These are phyloP conservation scores for Calosoma granatense DNA, from an alignment of 1,140 invertebrate genomes.

Conservation along the genomic window DNA sequence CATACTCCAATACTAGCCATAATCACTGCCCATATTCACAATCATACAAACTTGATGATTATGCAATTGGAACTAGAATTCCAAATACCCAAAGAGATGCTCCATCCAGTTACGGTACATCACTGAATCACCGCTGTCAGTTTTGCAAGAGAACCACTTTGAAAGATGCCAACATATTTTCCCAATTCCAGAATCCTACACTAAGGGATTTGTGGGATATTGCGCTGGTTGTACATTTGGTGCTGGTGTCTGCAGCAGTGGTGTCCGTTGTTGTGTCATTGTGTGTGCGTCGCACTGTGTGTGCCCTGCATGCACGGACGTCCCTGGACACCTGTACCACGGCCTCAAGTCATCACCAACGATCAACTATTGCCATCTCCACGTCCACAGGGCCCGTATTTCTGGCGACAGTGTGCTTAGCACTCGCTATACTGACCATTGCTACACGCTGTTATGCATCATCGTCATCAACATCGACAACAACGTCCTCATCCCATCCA, in stretches of 20 bases:
- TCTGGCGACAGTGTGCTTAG: neutral
- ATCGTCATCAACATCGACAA: neutral
- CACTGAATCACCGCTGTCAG: no score
- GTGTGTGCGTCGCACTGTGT: neutral
- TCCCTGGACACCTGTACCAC: neutral
- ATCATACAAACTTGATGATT: no score
- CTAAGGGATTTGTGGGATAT: neutral
- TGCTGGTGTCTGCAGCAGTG: no score
- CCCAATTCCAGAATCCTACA: neutral
- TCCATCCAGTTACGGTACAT: no score
- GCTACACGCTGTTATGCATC: neutral
- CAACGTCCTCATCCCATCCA: neutral
- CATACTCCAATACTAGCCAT: no score
- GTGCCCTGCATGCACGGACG: neutral
- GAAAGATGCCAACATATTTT: neutral
- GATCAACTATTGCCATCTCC: neutral
- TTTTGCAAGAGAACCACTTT: neutral
- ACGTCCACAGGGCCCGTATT: neutral
- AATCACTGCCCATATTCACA: no score
- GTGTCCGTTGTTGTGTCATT: neutral
- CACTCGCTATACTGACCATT: neutral
- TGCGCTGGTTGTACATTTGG: neutral
- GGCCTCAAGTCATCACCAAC: neutral
- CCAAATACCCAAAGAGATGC: no score
- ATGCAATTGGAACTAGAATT: no score